These are phyloP conservation scores for Gymnodraco acuticeps DNA, from an alignment of 2,797 vertebrate species.

Conservation along the genomic window DNA sequence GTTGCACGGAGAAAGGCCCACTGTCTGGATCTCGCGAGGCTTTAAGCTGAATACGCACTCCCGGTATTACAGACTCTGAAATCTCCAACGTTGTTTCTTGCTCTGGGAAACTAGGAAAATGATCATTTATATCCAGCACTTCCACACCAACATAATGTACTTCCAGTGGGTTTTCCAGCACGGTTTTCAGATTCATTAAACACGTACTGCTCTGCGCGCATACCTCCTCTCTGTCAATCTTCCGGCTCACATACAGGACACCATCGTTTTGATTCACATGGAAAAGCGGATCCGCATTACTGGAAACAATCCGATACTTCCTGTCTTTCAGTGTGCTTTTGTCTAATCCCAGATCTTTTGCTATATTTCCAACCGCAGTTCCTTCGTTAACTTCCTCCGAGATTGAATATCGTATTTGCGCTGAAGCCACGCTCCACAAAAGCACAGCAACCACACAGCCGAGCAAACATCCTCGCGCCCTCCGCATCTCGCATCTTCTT, in stretches of 20 bases:
- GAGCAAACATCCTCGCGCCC: constrained; percentile 12
- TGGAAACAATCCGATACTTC: constrained; percentile 75
- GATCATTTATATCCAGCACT: constrained; percentile 84
- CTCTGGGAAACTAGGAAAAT: constrained; percentile 73
- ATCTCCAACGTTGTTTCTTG: constrained; percentile 60
- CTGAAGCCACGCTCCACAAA: constrained; percentile 14
- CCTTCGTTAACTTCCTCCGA: constrained; percentile 78
- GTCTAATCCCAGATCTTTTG: constrained; percentile 74
- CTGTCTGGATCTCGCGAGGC: constrained; percentile 79
- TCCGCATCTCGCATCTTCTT: constrained; percentile 44
- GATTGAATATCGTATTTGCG: constrained; percentile 77
- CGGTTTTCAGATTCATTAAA: constrained; percentile 80
- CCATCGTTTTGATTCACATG: constrained; percentile 83
- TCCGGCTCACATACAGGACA: constrained; percentile 75
- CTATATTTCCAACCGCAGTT: constrained; percentile 63
- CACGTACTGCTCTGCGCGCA: constrained; percentile 75
- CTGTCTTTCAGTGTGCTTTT: constrained; percentile 73
- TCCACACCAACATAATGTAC: constrained; percentile 83
- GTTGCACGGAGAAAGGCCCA: constrained; percentile 76
- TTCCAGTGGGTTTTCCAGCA: constrained; percentile 83
- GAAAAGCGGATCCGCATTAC: constrained; percentile 71
- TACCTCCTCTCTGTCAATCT: constrained; percentile 81
- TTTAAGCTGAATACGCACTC: constrained; percentile 79
- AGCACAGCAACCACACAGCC: constrained; percentile 4
- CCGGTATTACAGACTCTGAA: constrained; percentile 57